Conservation (phyloP, 2,797 vertebrate species). For the Perodicticus potto region DNA sequence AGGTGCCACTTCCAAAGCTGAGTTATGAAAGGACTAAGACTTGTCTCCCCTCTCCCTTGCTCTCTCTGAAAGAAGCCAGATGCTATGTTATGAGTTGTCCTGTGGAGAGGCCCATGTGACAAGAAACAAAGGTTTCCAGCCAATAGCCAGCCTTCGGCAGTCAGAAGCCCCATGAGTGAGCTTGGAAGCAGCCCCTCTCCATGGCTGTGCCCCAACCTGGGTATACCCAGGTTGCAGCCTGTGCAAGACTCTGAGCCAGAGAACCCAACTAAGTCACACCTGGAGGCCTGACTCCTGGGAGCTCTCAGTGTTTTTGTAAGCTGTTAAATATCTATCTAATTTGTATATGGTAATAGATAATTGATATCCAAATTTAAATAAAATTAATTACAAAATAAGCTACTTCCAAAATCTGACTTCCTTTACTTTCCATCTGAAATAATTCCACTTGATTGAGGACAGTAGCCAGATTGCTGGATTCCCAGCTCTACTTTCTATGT, state of each 20-base stretch:
- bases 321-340: not conserved
- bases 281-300: not conserved
- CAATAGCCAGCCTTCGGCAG: not conserved
- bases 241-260: not conserved
- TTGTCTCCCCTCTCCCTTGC: not conserved
- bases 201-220: not conserved
- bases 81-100: not conserved
- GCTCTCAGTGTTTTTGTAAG: not conserved
- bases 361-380: not conserved
- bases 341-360: not conserved
- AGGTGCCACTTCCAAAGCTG: too few relatives aligned
- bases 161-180: not conserved
- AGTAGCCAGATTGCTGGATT: not conserved
- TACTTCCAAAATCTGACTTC: not conserved
- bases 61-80: not conserved
- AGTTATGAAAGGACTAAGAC: not conserved
- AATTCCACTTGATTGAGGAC: not conserved
- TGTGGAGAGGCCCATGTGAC: not conserved
- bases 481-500: not conserved
- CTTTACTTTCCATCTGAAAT: conserved; percentile 22
- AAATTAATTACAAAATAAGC: not conserved
- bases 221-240: not conserved
- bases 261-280: not conserved
- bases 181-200: not conserved
- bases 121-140: not conserved